Base-by-base conservation (phyloP, 2,113 vertebrate species). In the Psittacula cyanocephala region DNA sequence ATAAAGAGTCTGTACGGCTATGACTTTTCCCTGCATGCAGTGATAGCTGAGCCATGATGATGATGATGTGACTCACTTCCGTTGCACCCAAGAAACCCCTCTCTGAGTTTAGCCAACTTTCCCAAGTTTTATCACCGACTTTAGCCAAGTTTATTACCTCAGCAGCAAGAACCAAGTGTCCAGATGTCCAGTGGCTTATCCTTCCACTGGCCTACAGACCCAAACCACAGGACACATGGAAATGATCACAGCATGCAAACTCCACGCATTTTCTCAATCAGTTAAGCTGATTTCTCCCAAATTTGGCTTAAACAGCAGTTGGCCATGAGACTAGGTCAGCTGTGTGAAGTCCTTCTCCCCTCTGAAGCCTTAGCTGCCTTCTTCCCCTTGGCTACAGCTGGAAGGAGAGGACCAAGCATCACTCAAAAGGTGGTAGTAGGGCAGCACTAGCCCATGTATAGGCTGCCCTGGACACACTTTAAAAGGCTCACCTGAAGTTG, bases 281-380 rank as follows among this genome's bases (percentile, higher is more conserved):
- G 24, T 9, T 8, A 67, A 85, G 74, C 0, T 0, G 2, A 3
- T 52, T 8, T 70, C 25, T 33, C 29, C 35, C 19, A 39, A 25
- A 46, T 23, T 46, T 2, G 0, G 19, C 19, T 80, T 71, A 24
- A 33, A 37, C 4, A 0, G 39, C 6, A 6, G 20, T 5, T 60
- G 35, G 11, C 19, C 16, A 16, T 23, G 53, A 37, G 25, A 25
- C 17, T 28, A 25, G 10, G 49, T 71, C 43, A 47, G n/a, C 7
- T 75, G 20, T 6, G 33, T 7, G 1, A 80, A 37, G 20, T 53
- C 41, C 27, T 67, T 62, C 12, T 60, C 33, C 8, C 2, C 9
- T 7, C 19, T 44, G 62, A 79, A 67, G 8, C 17, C 35, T 50
- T 39, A 64, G 19, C 18, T 52, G 24, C 20, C 15, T 23, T 43